phyloP scores from a whole-genome alignment of 2,888 invertebrate genomes.

The Dolichomitus sp. region DNA sequence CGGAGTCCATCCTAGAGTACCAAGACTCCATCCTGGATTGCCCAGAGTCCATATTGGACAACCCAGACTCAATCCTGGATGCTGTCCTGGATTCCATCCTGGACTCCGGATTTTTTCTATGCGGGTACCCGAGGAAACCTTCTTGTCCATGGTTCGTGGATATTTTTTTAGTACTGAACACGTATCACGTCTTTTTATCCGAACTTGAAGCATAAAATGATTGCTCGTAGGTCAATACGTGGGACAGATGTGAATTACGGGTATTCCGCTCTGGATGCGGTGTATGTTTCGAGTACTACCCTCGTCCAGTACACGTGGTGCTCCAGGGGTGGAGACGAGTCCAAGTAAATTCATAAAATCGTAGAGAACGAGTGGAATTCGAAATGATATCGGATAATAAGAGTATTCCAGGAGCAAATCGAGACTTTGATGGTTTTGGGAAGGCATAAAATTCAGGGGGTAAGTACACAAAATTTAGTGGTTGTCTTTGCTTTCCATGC shows the following conservation, averaged over 20 bases:
- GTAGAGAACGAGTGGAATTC: slow-evolving; percentile 46
- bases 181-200: slow-evolving; percentile 19
- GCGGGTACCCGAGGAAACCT: neutral
- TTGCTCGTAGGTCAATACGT: slow-evolving; percentile 32
- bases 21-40: too few relatives aligned
- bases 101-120: too few relatives aligned
- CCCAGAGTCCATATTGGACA: too few relatives aligned
- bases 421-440: slow-evolving; percentile 13
- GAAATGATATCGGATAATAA: slow-evolving; percentile 54
- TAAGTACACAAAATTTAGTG: slow-evolving; percentile 80
- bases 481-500: slow-evolving; percentile 45
- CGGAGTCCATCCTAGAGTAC: too few relatives aligned
- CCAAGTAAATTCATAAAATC: slow-evolving; percentile 5
- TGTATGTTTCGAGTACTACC: slow-evolving; percentile 21
- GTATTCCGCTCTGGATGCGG: slow-evolving; percentile 21
- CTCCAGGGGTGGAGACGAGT: neutral
- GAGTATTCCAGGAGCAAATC: slow-evolving; percentile 42
- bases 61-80: too few relatives aligned
- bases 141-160: neutral
- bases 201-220: neutral
- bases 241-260: slow-evolving; percentile 59
- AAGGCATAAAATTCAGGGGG: slow-evolving; percentile 48
- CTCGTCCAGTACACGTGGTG: slow-evolving; percentile 58
- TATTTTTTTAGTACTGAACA: neutral
- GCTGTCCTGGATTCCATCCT: too few relatives aligned